Evolutionary conservation across 2,888 invertebrate species (phyloP).

Genomic region (Adelphocoris suturalis): DNA sequence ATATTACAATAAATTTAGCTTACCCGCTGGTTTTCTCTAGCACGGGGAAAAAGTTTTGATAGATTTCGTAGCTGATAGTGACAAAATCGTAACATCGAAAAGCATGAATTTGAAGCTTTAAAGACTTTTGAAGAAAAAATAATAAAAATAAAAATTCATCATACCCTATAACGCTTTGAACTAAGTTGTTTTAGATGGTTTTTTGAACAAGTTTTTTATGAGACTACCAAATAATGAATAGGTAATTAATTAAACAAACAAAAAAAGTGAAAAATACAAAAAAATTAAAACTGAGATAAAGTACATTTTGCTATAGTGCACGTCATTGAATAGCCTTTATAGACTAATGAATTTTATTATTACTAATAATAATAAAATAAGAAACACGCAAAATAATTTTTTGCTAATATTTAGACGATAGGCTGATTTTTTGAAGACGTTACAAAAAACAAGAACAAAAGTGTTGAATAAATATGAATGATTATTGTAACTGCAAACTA

Average conservation of each 20-base stretch:
- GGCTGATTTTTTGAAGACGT: conserved; percentile 46
- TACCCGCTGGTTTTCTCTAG: neutral
- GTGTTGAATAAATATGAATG: conserved; percentile 44
- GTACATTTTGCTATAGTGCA: conserved; percentile 18
- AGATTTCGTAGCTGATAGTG: conserved; percentile 38
- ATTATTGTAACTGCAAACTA: conserved; percentile 45
- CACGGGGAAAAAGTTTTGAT: neutral
- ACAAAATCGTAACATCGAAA: conserved; percentile 41
- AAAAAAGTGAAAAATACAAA: neutral
- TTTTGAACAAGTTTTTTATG: neutral
- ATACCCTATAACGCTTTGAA: conserved; percentile 37
- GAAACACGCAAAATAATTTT: conserved; percentile 11
- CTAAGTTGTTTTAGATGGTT: conserved; percentile 32
- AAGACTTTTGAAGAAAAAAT: conserved; percentile 13
- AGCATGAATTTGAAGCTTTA: conserved; percentile 54
- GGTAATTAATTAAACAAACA: neutral
- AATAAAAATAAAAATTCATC: neutral
- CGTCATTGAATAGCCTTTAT: conserved; percentile 39
- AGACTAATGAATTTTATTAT: conserved; percentile 40
- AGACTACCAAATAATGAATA: neutral
- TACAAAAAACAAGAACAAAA: conserved; percentile 24
- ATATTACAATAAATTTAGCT: neutral
- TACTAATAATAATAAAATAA: neutral
- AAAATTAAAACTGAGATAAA: too few species aligned
- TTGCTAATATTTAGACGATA: conserved; percentile 51